Evolutionary conservation across 1,140 invertebrate genomes (phyloP).

Genomic region (Sycophaga agraensis): DNA sequence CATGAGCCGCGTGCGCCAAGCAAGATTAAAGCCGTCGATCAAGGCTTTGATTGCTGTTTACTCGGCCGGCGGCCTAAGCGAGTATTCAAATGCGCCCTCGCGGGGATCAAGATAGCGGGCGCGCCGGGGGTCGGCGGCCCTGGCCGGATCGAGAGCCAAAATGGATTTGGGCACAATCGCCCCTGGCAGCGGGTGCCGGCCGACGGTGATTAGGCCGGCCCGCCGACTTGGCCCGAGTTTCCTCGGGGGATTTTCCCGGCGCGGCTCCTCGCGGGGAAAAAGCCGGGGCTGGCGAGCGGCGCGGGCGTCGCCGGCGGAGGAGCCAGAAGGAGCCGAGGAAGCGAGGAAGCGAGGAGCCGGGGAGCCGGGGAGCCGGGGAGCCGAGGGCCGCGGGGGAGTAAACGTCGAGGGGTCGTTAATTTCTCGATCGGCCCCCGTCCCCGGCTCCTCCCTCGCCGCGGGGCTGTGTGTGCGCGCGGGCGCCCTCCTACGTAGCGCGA

Average conservation of each 20-base stretch:
- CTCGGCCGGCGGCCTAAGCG: too few relatives aligned
- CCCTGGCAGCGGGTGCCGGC: too few relatives aligned
- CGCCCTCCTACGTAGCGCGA: not conserved
- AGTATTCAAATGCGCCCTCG: too few relatives aligned
- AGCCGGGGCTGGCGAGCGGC: not conserved
- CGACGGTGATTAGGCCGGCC: constrained; percentile 6
- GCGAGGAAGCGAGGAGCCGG: constrained; percentile 6
- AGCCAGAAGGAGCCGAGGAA: constrained; percentile 1
- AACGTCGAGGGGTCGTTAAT: constrained; percentile 33
- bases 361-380: constrained; percentile 17
- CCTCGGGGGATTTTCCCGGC: not conserved
- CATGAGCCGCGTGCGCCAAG: not conserved
- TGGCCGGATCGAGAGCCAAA: constrained; percentile 1
- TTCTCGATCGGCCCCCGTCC: constrained; percentile 21
- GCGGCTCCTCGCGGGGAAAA: too few relatives aligned
- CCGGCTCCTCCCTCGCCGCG: too few relatives aligned
- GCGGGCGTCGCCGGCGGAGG: constrained; percentile 21
- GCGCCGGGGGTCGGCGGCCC: not conserved
- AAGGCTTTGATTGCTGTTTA: too few relatives aligned
- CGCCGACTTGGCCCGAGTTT: not conserved
- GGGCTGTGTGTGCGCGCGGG: not conserved
- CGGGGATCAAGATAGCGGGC: not conserved
- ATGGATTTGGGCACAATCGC: constrained; percentile 3
- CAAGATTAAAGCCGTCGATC: too few relatives aligned
- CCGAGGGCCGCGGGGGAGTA: constrained; percentile 30